Evolutionary conservation across 2,797 vertebrate genomes (phyloP), one percentile per base, ranked within the genome.

Genomic region (Rhincodon typus): DNA sequence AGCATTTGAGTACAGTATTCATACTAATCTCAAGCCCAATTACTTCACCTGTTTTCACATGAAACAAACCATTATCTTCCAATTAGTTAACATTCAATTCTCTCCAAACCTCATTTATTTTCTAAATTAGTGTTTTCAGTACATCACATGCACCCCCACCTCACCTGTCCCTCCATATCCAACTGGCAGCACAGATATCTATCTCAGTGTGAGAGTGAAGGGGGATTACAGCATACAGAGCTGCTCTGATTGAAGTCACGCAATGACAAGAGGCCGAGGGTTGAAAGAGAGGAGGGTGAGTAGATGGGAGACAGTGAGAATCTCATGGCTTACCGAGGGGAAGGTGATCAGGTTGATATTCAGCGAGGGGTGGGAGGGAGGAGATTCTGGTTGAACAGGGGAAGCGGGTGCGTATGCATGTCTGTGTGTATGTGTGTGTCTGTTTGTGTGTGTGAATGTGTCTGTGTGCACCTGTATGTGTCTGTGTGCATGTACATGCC

Each of bases 81-180:
- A 93, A 93, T 93, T 93, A 67, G 62, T 93, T 42, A 8, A 93
- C 90, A 69, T 69, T 93, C 90, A 93, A 69, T 93, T 90, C 42
- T 69, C 62, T 38, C 62, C 7, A 25, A 42, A 93, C 19, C 66
- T 69, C 23, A 93, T 93, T 93, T 69, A 93, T 27, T 69, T 93
- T 42, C n/a, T 10, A 67, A 93, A 69, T 69, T 42, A 93, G 19
- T 38, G n/a, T 69, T 93, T 93, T 93, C 66, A 42, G 38, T 3
- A 1, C 8, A 25, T 69, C 90, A 42, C 19, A 42, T 13, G 66
- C 8, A 42, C 17, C 25, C n/a, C 62, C 66, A 25, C 25, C 90
- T 93, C 34, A 91, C n/a, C 90, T 69, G 38, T 25, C 12, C n/a
- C 34, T 38, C 21, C 90, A 13, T 34, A 42, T 42, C 38, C 79